Evolutionary conservation across 1,140 invertebrate species (phyloP), one percentile per base, ranked within the genome.

Genomic region (Eufriesea mexicana): DNA sequence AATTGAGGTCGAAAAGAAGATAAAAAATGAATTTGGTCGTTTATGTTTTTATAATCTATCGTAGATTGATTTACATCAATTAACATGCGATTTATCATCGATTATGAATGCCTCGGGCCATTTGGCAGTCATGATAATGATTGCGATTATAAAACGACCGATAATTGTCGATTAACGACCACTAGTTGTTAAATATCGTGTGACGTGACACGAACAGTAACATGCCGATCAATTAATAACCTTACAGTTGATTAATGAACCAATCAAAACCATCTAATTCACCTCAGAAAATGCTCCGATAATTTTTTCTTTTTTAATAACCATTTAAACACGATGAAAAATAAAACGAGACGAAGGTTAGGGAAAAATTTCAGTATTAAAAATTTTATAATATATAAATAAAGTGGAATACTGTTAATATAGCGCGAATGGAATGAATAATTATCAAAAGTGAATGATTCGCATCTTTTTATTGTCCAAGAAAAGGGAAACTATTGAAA

Each of bases 121-220:
- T 45, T 72, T 79, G 25, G 45, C 45, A 28, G 67, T 9, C 68
- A 23, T 62, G 57, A 72, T 73, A 73, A 73, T 47, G 47, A 51
- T 73, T 73, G 57, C 42, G 62, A 79, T 79, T 79, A 62, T 62
- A 68, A 71, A 73, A 42, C 77, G 45, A 2, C 25, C n/a, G 77
- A 59, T 79, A 71, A 79, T 45, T 57, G 57, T 35, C 28, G 54
- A 61, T 79, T 79, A 79, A 71, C 77, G 14, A 16, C n/a, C n/a
- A 7, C 5, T 79, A 20, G 57, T 62, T 54, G 68, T 54, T 71
- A 79, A 62, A 61, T 62, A 79, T 61, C 66, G 20, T 49, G 61
- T 28, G 25, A 49, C 61, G 28, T 23, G 47, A 51, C 62, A 49
- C 20, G 62, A 25, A 54, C 62, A 67, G n/a, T 25, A 35, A 7